Evolutionary conservation across 2,888 invertebrate genomes (phyloP), one percentile per base, ranked within the genome.

Genomic region (Spodoptera exigua): DNA sequence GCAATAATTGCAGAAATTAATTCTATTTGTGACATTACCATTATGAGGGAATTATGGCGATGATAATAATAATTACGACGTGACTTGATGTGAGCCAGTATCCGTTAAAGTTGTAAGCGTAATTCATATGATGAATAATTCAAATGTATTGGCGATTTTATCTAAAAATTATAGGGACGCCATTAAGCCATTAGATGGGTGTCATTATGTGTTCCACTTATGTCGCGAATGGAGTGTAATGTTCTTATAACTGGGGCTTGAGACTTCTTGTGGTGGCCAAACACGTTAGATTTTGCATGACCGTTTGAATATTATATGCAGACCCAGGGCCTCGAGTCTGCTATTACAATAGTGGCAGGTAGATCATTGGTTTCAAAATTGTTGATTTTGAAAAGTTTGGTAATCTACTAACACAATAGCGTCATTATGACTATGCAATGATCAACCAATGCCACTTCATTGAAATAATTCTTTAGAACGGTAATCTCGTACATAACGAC

Each of bases 51-150:
- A 61, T 68, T 68, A 53, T 32, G 46, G 9, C 21, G 17, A 59
- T 54, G 60, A 58, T 67, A 49, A 59, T 64, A 27, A 64, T 70
- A 73, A 74, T 61, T 66, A 72, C 40, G 43, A 40, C 14, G 40
- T 34, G 9, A 57, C 70, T 40, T 27, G 53, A 55, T 56, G 27
- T 27, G 27, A 5, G 27, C 27, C 7, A 40, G 46, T 18, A 21
- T 57, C 70, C 66, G 63, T 69, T 66, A 49, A 37, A 41, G 17
- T 54, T 43, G 21, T 9, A 9, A 16, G 17, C 32, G 10, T 59
- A 59, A 59, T 63, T 17, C 32, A 63, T 46, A 52, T 5, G 74
- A 73, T 70, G 64, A 69, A 74, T 74, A 39, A 74, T 64, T 74
- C 74, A 71, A 49, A 63, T 57, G 49, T 47, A 43, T 63, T 2